Conservation (phyloP, 2,797 vertebrate genomes). For the Ctenopoma kingsleyae region DNA sequence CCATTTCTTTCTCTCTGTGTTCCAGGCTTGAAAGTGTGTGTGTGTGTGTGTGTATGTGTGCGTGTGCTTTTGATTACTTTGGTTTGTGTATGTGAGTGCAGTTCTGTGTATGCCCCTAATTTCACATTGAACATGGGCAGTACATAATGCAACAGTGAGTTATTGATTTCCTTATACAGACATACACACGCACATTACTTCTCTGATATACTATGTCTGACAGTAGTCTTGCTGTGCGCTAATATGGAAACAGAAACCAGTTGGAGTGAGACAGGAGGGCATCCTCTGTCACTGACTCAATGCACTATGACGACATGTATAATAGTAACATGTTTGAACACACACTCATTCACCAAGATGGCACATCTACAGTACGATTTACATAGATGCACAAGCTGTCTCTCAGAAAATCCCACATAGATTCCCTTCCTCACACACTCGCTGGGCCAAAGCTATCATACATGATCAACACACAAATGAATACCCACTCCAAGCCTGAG, state of each 20-base stretch:
- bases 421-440: conserved; percentile 4
- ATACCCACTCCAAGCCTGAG: conserved; percentile 57
- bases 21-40: not conserved
- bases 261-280: conserved; percentile 18
- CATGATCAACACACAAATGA: conserved; percentile 29
- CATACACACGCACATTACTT: not conserved
- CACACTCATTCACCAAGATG: not conserved
- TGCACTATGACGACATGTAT: conserved; percentile 16
- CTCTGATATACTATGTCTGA: conserved; percentile 39
- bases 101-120: conserved; percentile 14
- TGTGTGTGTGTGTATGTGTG: not conserved
- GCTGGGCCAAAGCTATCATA: conserved; percentile 28
- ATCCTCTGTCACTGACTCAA: conserved; percentile 22
- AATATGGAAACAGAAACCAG: conserved; percentile 40
- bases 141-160: conserved; percentile 38
- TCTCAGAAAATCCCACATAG: not conserved
- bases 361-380: too few species aligned
- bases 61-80: not conserved
- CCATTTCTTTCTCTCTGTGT: not conserved
- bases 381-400: too few species aligned
- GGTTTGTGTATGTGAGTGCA: not conserved
- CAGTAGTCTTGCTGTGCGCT: conserved; percentile 42
- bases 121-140: conserved; percentile 50
- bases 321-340: not conserved
- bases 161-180: conserved; percentile 41